Percentiles rank a stretch among this genome's conserved stretches.
phyloP scores from a whole-genome alignment of 2,797 vertebrate species.

The Coregonus sp. region DNA sequence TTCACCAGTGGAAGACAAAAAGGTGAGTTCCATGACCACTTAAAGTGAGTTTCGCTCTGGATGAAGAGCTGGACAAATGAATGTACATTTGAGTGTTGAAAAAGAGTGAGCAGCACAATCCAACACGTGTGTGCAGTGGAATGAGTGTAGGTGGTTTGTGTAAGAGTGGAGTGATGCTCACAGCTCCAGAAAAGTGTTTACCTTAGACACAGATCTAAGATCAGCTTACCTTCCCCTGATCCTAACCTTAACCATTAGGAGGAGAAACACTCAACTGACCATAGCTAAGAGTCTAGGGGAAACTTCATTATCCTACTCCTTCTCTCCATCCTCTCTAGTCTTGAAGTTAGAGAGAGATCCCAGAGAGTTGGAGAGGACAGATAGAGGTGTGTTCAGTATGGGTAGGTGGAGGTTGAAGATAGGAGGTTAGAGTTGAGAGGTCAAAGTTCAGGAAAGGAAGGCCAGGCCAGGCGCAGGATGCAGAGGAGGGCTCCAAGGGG shows the following conservation, averaged over 20 bases:
- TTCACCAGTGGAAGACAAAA: conserved; percentile 66
- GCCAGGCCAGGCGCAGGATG: conserved; percentile 54
- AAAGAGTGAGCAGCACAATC: conserved; percentile 50
- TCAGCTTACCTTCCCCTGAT: not conserved
- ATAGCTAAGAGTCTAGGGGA: not conserved
- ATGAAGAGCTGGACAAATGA: conserved; percentile 44
- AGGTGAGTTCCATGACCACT: conserved; percentile 39
- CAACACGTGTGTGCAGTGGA: conserved; percentile 40
- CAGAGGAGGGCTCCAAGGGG: conserved; percentile 39
- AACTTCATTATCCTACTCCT: not conserved
- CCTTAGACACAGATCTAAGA: conserved; percentile 16
- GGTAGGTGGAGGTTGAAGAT: not conserved
- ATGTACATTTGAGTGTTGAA: conserved; percentile 27
- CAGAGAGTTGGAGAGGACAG: not conserved
- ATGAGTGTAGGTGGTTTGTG: conserved; percentile 33
- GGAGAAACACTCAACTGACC: conserved; percentile 10
- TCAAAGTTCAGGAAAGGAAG: conserved; percentile 38
- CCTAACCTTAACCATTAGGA: not conserved
- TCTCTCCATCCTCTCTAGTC: too few relatives aligned
- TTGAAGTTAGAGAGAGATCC: not conserved
- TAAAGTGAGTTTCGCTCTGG: conserved; percentile 50
- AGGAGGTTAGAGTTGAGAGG: conserved; percentile 17
- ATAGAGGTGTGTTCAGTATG: not conserved
- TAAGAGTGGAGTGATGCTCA: conserved; percentile 34
- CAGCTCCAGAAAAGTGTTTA: conserved; percentile 28